Base-by-base conservation (phyloP, 2,113 vertebrate species). In the Hipposideros armiger region DNA sequence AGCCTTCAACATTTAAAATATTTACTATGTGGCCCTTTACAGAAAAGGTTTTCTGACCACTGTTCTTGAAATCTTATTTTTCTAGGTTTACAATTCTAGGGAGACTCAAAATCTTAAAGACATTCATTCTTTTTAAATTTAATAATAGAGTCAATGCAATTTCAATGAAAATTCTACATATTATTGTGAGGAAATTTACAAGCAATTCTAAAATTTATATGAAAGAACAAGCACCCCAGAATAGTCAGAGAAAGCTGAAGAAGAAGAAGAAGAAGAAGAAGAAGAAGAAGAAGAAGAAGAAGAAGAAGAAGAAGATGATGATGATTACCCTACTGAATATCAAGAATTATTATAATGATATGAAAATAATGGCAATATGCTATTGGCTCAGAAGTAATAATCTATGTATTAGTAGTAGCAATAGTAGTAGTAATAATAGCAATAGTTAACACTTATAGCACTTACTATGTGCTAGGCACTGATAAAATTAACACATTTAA, bases 31-130 rank as follows among this genome's bases (percentile, higher is more conserved):
- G 50, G 14, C 0, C 17, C 9, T 84, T 92, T 84, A 83, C 40
- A 78, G 30, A 66, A 93, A 58, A 90, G 1, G 1, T 32, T 80
- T 72, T 26, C 4, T 10, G 32, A 58, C 3, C 22, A 5, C 4
- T 90, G 19, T 90, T 90, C 14, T 89, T 85, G 30, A 90, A 90
- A 95, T 50, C 54, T 62, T 89, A 40, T 64, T 85, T 90, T 93
- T 47, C 11, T 80, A 62, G 3, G 26, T 85, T 85, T 90, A 56
- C 2, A 84, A 72, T 45, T 87, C 36, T 56, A 86, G 36, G 56
- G 91, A 69, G 47, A 69, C 40, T 85, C 40, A 47, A 76, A 58
- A 87, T 83, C 9, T 42, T 58, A 87, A 95, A 82, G 19, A 67
- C 52, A 83, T 76, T 92, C 20, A 45, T 56, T 69, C 6, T 67